phyloP scores from a whole-genome alignment of 2,888 invertebrate species.

The Diarsia rubi region DNA sequence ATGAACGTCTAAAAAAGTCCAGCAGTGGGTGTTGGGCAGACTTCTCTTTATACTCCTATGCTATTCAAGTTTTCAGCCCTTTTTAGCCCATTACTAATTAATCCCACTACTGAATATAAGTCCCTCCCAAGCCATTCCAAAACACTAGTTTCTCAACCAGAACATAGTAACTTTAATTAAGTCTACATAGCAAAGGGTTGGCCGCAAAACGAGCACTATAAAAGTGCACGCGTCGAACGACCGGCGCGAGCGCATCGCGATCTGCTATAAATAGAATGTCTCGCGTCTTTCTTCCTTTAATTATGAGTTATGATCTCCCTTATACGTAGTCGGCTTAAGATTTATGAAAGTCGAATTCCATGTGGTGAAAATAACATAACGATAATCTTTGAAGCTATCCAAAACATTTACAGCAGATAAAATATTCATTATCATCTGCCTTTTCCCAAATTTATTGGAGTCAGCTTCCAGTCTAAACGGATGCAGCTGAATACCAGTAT shows the following conservation, averaged over 20 bases:
- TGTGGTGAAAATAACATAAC: background rate
- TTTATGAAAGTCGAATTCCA: background rate
- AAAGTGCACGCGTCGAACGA: conserved; percentile 36
- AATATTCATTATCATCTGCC: no score
- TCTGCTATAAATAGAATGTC: conserved; percentile 56
- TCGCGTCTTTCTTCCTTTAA: conserved; percentile 51
- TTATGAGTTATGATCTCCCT: conserved; percentile 46
- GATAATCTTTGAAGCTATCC: background rate
- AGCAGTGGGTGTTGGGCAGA: no score
- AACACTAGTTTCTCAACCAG: conserved; percentile 1
- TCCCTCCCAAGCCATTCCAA: background rate
- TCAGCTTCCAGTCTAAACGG: no score
- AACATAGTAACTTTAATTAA: conserved; percentile 48
- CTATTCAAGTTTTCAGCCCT: background rate
- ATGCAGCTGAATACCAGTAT: no score
- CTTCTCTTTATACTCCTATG: background rate
- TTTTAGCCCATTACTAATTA: background rate
- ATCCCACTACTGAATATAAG: background rate
- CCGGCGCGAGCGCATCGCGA: conserved; percentile 43
- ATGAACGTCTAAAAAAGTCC: no score
- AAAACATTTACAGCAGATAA: no score
- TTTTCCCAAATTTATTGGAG: no score
- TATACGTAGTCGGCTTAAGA: background rate
- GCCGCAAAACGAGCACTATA: conserved; percentile 49
- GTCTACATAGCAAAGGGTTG: conserved; percentile 34